Percentiles rank a stretch among this genome's conserved stretches.
These are phyloP conservation scores for Bolborhynchus lineola DNA, from an alignment of 2,113 vertebrate genomes.

Conservation along the genomic window DNA sequence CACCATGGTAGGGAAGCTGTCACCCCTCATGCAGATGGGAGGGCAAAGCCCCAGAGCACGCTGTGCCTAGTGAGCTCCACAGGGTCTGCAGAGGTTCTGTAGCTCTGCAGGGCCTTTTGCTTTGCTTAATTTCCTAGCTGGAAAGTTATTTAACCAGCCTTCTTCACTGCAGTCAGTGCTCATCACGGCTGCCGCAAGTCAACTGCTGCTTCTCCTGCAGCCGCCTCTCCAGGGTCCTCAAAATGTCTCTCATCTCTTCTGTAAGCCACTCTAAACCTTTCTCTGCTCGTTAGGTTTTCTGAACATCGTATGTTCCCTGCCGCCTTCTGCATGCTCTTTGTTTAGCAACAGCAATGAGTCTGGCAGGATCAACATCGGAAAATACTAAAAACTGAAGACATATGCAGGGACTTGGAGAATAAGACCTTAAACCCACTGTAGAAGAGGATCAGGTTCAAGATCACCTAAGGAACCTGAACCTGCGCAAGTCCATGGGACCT, in stretches of 20 bases:
- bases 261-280: not conserved
- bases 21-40: accelerated
- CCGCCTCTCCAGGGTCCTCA: not conserved
- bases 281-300: not conserved
- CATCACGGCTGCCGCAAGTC: accelerated
- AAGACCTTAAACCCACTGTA: not conserved
- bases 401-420: not conserved
- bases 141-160: not conserved
- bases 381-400: not conserved
- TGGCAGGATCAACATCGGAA: not conserved
- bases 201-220: not conserved
- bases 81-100: not conserved
- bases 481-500: not conserved
- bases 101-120: not conserved
- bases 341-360: not conserved
- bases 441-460: not conserved
- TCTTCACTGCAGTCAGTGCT: accelerated
- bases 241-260: accelerated
- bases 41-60: not conserved
- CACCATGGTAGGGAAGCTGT: accelerated
- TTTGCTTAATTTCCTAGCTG: not conserved
- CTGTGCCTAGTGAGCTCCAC: accelerated
- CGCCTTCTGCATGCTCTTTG: not conserved
- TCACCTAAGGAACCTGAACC: not conserved
- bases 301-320: not conserved